Conservation (phyloP, 1,140 invertebrate genomes). For the Nebria ingens region DNA sequence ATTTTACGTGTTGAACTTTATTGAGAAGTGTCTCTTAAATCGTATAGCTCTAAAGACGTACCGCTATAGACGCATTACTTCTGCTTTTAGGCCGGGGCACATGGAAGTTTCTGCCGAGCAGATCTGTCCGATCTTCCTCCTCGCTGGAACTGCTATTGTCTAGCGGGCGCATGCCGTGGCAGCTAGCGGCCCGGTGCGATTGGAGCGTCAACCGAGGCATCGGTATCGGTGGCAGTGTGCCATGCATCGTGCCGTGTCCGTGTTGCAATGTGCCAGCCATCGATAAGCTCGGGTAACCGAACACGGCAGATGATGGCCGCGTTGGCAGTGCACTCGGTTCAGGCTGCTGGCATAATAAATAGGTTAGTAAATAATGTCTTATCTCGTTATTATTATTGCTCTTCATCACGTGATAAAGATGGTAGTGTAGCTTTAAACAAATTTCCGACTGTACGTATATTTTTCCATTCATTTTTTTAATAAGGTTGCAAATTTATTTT, state of each 20-base stretch:
- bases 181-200: conserved; percentile 35
- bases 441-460: too few relatives aligned
- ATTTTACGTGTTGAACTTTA: too few relatives aligned
- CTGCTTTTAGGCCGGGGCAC: conserved; percentile 72
- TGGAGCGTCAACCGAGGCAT: conserved; percentile 50
- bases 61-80: conserved; percentile 54
- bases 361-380: too few relatives aligned
- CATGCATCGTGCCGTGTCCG: conserved; percentile 38
- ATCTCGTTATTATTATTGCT: too few relatives aligned
- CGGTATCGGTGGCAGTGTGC: conserved; percentile 59
- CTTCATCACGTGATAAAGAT: too few relatives aligned
- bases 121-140: conserved; percentile 60
- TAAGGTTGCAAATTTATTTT: too few relatives aligned
- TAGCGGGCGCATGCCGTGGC: conserved; percentile 36
- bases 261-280: conserved; percentile 32
- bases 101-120: conserved; percentile 53
- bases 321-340: conserved; percentile 55
- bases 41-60: too few relatives aligned
- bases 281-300: conserved; percentile 53
- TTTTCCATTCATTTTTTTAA: too few relatives aligned
- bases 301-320: conserved; percentile 71
- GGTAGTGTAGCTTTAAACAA: too few relatives aligned
- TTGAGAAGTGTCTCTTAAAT: too few relatives aligned
- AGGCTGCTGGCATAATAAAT: conserved; percentile 40
- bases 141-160: conserved; percentile 54